A percentile compares a stretch with the other conserved stretches of the same genome.
phyloP scores from a whole-genome alignment of 2,113 vertebrate species.

The Ameiurus melas region DNA sequence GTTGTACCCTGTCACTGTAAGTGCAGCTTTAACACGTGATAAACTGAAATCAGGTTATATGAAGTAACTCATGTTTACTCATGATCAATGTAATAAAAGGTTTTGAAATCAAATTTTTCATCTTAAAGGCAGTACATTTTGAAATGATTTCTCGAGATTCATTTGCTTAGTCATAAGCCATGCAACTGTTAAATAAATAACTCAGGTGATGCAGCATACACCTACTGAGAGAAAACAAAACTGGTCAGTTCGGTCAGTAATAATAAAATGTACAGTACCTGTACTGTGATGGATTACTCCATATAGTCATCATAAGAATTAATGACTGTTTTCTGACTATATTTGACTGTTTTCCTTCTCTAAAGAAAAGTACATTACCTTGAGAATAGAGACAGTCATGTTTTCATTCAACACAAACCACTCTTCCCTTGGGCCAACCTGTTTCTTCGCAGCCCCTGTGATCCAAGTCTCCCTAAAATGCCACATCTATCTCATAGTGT shows the following conservation, averaged over 20 bases:
- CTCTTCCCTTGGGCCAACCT: slow-evolving; percentile 33
- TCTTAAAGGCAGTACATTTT: slow-evolving; percentile 7
- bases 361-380: slow-evolving; percentile 46
- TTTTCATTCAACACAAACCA: slow-evolving; percentile 42
- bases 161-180: slow-evolving; percentile 29
- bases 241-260: slow-evolving; percentile 46
- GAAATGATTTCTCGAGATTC: not conserved
- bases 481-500: slow-evolving; percentile 31
- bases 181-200: slow-evolving; percentile 47
- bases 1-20: not conserved
- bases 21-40: not conserved
- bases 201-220: slow-evolving; percentile 44
- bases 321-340: not conserved
- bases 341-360: not conserved
- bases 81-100: not conserved
- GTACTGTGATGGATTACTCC: slow-evolving; percentile 43
- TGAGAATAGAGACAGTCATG: slow-evolving; percentile 34
- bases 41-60: not conserved
- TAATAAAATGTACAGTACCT: slow-evolving; percentile 53
- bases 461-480: slow-evolving; percentile 42
- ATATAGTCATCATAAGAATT: slow-evolving; percentile 16
- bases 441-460: slow-evolving; percentile 37
- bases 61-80: not conserved
- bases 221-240: slow-evolving; percentile 49
- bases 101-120: not conserved